Percentiles rank a stretch among this genome's conserved stretches.
phyloP scores from a whole-genome alignment of 2,113 vertebrate genomes.

The Nymphicus hollandicus region DNA sequence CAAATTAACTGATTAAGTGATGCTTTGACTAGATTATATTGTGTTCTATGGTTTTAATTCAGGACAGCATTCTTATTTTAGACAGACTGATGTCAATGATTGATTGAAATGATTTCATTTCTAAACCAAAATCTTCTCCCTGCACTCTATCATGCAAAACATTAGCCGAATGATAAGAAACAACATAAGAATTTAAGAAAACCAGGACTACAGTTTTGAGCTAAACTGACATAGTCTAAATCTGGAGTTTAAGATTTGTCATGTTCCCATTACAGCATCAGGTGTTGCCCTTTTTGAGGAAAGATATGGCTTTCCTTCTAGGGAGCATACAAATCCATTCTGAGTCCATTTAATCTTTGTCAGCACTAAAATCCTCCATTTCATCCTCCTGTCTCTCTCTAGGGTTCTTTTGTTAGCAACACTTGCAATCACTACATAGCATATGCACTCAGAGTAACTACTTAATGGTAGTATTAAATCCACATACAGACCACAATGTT shows the following conservation, averaged over 20 bases:
- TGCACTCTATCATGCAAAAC: neutral
- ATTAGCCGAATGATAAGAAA: neutral
- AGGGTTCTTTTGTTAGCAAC: conserved; percentile 70
- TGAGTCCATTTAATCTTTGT: conserved; percentile 56
- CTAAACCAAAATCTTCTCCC: conserved; percentile 21
- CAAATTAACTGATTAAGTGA: neutral
- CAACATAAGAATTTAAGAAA: neutral
- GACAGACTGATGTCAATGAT: neutral
- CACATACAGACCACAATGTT: neutral
- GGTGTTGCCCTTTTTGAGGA: conserved; percentile 50
- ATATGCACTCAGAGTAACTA: conserved; percentile 59
- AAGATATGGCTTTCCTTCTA: conserved; percentile 22
- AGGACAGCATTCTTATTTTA: neutral
- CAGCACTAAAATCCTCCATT: conserved; percentile 42
- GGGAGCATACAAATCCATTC: conserved; percentile 63
- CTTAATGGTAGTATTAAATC: conserved; percentile 54
- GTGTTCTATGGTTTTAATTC: neutral
- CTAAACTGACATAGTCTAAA: neutral
- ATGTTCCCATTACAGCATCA: conserved; percentile 48
- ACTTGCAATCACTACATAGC: neutral
- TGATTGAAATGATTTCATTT: neutral
- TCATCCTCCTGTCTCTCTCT: conserved; percentile 29
- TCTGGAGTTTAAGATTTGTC: neutral
- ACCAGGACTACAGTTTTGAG: neutral
- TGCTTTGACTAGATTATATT: neutral